Percentiles rank a stretch among this genome's conserved stretches.
Evolutionary conservation across 1,140 invertebrate species (phyloP).

Genomic region (honey bee (Apis mellifera)): Amel_HAv3.1 CM009942.2:11094501-11095000

Average conservation of each 20-base stretch:
- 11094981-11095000: constrained; percentile 68
- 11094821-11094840: background rate
- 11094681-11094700: constrained; percentile 42
- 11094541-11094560: too few relatives aligned
- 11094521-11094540: background rate
- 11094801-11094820: constrained; percentile 28
- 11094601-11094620: constrained; percentile 11
- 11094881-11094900: constrained; percentile 53
- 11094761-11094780: constrained; percentile 29
- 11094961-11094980: constrained; percentile 42
- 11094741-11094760: constrained; percentile 21
- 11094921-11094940: background rate
- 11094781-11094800: constrained; percentile 54
- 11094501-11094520: constrained; percentile 2
- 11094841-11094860: background rate
- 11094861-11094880: background rate
- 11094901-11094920: constrained; percentile 21
- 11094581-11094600: constrained; percentile 35
- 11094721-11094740: constrained; percentile 51
- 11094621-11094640: constrained; percentile 16
- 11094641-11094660: constrained; percentile 30
- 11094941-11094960: background rate
- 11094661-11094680: constrained; percentile 51
- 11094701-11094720: constrained; percentile 39
- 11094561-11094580: constrained; percentile 37